Percentiles rank a stretch among this genome's conserved stretches.
These are phyloP conservation scores for Eledona agricola DNA, from an alignment of 2,888 invertebrate genomes.

Conservation along the genomic window DNA sequence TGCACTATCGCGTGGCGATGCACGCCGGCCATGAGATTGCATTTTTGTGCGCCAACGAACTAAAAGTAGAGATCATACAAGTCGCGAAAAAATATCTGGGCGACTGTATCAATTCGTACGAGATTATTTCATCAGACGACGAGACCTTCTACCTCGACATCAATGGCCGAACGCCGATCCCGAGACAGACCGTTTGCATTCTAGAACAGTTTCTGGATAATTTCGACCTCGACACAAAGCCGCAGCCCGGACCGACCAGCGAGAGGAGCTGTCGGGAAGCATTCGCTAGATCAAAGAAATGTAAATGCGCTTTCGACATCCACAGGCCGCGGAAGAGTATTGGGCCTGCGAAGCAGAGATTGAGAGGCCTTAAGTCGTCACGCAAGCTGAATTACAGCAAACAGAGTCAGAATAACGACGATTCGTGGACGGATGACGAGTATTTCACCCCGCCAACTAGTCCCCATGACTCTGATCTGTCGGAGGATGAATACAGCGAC, in stretches of 20 bases:
- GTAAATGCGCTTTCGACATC: constrained; percentile 72
- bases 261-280: constrained; percentile 68
- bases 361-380: too few relatives aligned
- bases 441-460: constrained; percentile 73
- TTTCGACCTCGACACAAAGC: constrained; percentile 53
- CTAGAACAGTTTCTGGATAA: constrained; percentile 58
- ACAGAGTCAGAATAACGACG: too few relatives aligned
- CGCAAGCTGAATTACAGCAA: too few relatives aligned
- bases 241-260: constrained; percentile 65
- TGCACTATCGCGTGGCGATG: constrained; percentile 73
- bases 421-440: constrained; percentile 55
- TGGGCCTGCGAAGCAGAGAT: too few relatives aligned
- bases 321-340: constrained; percentile 65
- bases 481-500: constrained; percentile 61
- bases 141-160: constrained; percentile 61
- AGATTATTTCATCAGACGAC: constrained; percentile 68
- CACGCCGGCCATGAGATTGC: constrained; percentile 70
- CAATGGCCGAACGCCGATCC: constrained; percentile 59
- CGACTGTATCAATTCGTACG: constrained; percentile 56
- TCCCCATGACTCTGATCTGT: constrained; percentile 53
- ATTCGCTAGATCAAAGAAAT: constrained; percentile 69
- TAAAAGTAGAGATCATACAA: constrained; percentile 59
- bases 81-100: constrained; percentile 35
- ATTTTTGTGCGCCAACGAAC: constrained; percentile 60
- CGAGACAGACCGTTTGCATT: constrained; percentile 64